phyloP scores from a whole-genome alignment of 1,140 invertebrate genomes.

The Holotrichia oblita region DNA sequence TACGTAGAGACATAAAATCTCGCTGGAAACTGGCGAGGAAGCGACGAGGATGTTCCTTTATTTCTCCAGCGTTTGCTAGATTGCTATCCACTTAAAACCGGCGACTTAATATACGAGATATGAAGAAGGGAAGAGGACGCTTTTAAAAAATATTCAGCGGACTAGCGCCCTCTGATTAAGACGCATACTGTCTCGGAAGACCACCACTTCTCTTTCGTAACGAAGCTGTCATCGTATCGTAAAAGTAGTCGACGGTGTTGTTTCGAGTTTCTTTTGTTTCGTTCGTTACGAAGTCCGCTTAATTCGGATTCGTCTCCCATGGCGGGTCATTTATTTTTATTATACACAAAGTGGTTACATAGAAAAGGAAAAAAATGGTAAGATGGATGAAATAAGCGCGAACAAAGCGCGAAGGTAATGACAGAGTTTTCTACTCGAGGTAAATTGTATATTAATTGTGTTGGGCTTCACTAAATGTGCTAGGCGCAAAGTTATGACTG shows the following conservation, averaged over 20 bases:
- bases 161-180: not conserved
- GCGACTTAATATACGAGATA: not conserved
- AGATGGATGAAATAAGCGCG: not conserved
- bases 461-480: not conserved
- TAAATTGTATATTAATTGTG: constrained; percentile 5
- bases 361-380: not conserved
- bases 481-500: not conserved
- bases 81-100: not conserved
- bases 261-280: not conserved
- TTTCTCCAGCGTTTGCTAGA: not conserved
- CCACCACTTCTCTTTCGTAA: not conserved
- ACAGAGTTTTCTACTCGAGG: not conserved
- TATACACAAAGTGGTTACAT: not conserved
- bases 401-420: not conserved
- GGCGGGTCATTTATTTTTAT: constrained; percentile 1
- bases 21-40: not conserved
- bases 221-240: not conserved
- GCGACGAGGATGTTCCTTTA: not conserved
- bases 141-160: not conserved
- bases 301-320: not conserved
- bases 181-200: not conserved
- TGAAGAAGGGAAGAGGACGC: not conserved
- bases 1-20: not conserved
- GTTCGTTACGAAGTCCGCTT: constrained; percentile 1
- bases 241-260: not conserved